Evolutionary conservation across 2,113 vertebrate genomes (phyloP), one percentile per base, ranked within the genome.

Genomic region (Craseonycteris thonglongyai): DNA sequence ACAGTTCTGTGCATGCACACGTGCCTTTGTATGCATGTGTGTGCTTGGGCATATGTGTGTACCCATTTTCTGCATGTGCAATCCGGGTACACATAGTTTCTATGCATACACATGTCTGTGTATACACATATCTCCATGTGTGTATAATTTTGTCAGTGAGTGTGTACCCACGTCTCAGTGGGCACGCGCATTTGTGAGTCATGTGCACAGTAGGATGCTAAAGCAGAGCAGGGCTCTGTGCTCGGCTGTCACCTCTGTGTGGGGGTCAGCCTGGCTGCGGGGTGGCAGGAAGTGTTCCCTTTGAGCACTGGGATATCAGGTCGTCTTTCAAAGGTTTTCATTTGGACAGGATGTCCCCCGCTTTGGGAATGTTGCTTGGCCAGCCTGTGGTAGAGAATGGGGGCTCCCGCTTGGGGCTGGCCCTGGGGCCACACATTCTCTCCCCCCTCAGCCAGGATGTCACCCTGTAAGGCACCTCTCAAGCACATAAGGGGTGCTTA

Each of bases 11-110:
- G 68, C 26, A 16, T 2, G 6, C 24, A 47, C 12, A 7, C 0
- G 1, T 1, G 7, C 35, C 69, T 80, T 59, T 5, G 10, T 22
- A 7, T 21, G 7, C n/a, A 40, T 2, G 14, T 45, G 0, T 30
- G 5, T 42, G 1, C n/a, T n/a, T 61, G 22, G 65, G 11, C 26
- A 22, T 21, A 14, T 24, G 33, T 10, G 10, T 54, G 56, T 14
- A 22, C n/a, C 21, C 33, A 45, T 66, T 38, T 40, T 59, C 68
- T 51, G 28, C 54, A 47, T 33, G 42, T 26, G 30, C 26, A 30
- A 18, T 54, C 47, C 13, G 30, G 33, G 59, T 16, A 51, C 18
- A 18, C 28, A 21, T 26, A 33, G 49, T 28, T 61, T 40, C 71
- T 63, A 28, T 7, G 11, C 47, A 42, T 59, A 15, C 3, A 28